phyloP scores from a whole-genome alignment of 2,888 invertebrate species.

The Myopa tessellatipennis region DNA sequence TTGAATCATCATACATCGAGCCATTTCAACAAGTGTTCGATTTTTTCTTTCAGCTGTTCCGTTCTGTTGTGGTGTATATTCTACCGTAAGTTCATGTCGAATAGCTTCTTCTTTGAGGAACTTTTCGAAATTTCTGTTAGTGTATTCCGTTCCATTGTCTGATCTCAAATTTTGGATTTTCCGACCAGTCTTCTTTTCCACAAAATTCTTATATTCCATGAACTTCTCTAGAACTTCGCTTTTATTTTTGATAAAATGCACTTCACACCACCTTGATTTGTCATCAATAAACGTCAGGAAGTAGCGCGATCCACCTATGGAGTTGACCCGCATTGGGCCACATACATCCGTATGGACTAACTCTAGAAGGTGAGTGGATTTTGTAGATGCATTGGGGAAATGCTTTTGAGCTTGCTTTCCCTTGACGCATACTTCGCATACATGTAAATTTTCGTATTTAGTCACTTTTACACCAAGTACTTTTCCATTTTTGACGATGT shows the following conservation, averaged over 20 bases:
- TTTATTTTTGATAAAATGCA: too few relatives aligned
- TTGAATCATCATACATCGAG: slow-evolving; percentile 52
- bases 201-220: too few relatives aligned
- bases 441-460: too few relatives aligned
- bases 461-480: too few relatives aligned
- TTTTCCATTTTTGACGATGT: too few relatives aligned
- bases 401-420: slow-evolving; percentile 25
- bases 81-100: slow-evolving; percentile 47
- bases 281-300: slow-evolving; percentile 44
- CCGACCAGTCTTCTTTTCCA: too few relatives aligned
- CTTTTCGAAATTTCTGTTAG: too few relatives aligned
- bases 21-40: slow-evolving; percentile 51
- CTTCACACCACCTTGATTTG: slow-evolving; percentile 36
- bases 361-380: slow-evolving; percentile 27
- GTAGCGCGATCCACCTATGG: slow-evolving; percentile 28
- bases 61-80: slow-evolving; percentile 49
- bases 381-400: neutral
- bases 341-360: slow-evolving; percentile 40
- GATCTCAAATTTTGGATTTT: too few relatives aligned
- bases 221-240: too few relatives aligned
- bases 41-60: slow-evolving; percentile 49
- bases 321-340: neutral
- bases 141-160: too few relatives aligned
- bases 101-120: slow-evolving; percentile 46
- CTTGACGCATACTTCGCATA: too few relatives aligned